Conservation (phyloP, 2,888 invertebrate species). For the Drosophila hawaiiensis region DNA sequence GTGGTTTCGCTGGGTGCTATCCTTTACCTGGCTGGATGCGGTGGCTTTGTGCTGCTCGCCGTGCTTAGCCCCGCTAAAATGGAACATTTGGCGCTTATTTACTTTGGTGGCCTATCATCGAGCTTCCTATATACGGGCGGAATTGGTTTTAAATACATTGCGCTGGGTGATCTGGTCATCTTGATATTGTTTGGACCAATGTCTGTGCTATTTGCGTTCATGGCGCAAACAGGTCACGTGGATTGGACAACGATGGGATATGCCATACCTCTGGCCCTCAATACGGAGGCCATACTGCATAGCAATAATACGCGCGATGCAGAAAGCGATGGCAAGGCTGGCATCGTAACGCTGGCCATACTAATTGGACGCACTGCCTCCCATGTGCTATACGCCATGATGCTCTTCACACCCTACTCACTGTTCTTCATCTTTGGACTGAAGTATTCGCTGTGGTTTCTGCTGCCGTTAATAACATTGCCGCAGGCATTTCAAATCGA, state of each 20-base stretch:
- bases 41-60: constrained; percentile 91
- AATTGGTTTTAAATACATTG: constrained; percentile 97
- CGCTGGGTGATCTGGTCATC: constrained; percentile 96
- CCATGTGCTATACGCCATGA: constrained; percentile 94
- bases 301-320: constrained; percentile 97
- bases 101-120: constrained; percentile 97
- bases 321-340: constrained; percentile 94
- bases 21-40: constrained; percentile 94
- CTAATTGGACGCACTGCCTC: constrained; percentile 96
- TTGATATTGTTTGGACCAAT: constrained; percentile 97
- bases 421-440: constrained; percentile 94
- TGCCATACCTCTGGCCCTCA: constrained; percentile 96
- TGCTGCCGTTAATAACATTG: constrained; percentile 94
- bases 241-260: constrained; percentile 96
- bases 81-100: constrained; percentile 97
- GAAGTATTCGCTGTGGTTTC: constrained; percentile 94
- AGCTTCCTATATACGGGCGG: constrained; percentile 99
- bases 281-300: constrained; percentile 97
- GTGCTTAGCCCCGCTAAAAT: constrained; percentile 95
- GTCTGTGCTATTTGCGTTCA: constrained; percentile 96
- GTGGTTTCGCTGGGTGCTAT: constrained; percentile 95
- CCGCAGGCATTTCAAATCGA: constrained; percentile 96
- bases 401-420: constrained; percentile 96
- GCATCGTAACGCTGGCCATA: constrained; percentile 98
- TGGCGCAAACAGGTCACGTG: constrained; percentile 96